A percentile compares a stretch with the other conserved stretches of the same genome.
phyloP scores from a whole-genome alignment of 1,140 invertebrate species.

The Psilanteris sp. region DNA sequence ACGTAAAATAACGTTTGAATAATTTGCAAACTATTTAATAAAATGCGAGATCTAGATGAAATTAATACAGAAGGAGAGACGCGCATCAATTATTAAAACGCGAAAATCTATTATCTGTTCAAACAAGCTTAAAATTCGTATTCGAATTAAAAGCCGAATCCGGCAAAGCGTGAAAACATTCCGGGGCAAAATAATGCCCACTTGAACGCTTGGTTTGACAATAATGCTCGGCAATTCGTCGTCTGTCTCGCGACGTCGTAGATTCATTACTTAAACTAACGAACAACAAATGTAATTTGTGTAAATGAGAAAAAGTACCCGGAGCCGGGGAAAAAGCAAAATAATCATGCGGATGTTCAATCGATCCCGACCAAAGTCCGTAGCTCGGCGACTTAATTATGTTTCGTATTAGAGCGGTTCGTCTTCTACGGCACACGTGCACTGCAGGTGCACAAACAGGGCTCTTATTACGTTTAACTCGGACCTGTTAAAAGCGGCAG shows the following conservation, averaged over 20 bases:
- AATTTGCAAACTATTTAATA: too few relatives aligned
- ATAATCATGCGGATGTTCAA: not conserved
- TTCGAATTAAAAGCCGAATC: constrained; percentile 6
- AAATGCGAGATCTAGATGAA: too few relatives aligned
- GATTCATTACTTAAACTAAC: constrained; percentile 44
- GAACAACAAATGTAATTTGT: constrained; percentile 14
- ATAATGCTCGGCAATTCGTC: constrained; percentile 30
- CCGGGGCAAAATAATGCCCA: constrained; percentile 31
- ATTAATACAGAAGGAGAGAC: not conserved
- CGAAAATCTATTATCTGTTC: constrained; percentile 15
- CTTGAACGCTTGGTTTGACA: constrained; percentile 39
- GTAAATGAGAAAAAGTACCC: constrained; percentile 28
- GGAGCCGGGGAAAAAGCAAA: not conserved
- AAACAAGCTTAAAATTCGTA: constrained; percentile 7
- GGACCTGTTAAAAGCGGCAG: constrained; percentile 52
- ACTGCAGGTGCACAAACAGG: constrained; percentile 52
- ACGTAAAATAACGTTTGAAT: too few relatives aligned
- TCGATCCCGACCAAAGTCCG: constrained; percentile 25
- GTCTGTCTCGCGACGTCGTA: not conserved
- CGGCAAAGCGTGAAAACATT: constrained; percentile 23
- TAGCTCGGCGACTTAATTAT: constrained; percentile 32
- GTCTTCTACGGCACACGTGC: constrained; percentile 35
- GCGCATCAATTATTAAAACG: constrained; percentile 11
- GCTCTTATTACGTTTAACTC: constrained; percentile 47
- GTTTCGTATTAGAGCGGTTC: constrained; percentile 28